phyloP scores from a whole-genome alignment of 2,113 vertebrate genomes.

The Elephantulus edwardii region DNA sequence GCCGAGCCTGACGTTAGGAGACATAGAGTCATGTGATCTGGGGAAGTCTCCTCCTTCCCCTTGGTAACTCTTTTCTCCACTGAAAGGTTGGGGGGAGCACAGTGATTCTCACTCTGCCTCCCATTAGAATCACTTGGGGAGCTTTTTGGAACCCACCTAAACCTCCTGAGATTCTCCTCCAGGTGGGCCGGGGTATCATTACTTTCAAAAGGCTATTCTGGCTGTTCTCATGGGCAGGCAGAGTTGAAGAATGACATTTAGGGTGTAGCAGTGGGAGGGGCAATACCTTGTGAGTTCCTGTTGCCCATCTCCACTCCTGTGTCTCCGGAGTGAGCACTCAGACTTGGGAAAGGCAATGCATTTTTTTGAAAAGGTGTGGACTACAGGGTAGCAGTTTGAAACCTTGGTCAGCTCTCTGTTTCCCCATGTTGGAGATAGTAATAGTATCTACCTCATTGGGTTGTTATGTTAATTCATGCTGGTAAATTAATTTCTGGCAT shows the following conservation, averaged over 20 bases:
- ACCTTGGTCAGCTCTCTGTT: neutral
- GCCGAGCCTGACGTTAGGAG: neutral
- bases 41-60: too few relatives aligned
- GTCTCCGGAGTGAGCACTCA: neutral
- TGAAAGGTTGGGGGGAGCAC: neutral
- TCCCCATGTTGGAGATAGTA: neutral
- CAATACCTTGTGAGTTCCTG: neutral
- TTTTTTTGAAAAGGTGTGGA: neutral
- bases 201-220: neutral
- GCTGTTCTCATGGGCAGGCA: neutral
- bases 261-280: neutral
- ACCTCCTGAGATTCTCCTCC: too few relatives aligned
- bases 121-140: neutral
- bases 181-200: neutral
- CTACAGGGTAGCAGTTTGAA: neutral
- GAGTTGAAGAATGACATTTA: neutral
- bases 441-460: neutral
- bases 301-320: neutral
- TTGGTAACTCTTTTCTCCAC: too few relatives aligned
- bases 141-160: neutral
- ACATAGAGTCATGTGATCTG: too few relatives aligned
- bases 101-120: neutral
- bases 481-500: neutral
- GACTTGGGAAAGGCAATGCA: neutral
- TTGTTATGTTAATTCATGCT: neutral